Evolutionary conservation across 2,113 vertebrate genomes (phyloP).

Genomic region (Gopherus flavomarginatus): DNA sequence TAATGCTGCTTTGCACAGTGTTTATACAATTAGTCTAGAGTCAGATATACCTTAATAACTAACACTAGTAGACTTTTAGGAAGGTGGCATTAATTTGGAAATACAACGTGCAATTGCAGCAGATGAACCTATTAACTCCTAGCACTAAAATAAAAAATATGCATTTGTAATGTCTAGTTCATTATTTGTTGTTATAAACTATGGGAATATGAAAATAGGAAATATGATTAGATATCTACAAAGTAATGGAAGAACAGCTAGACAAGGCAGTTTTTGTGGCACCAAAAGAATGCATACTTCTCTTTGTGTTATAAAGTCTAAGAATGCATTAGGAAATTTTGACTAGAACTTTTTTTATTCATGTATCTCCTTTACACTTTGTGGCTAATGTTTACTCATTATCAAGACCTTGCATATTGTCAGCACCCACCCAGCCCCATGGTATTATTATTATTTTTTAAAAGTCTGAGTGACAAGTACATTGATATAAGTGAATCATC

Average conservation of each 20-base stretch:
- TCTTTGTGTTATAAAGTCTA: background rate
- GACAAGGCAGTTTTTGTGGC: background rate
- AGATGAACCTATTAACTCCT: background rate
- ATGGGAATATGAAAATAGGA: background rate
- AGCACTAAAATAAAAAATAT: background rate
- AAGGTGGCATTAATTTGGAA: background rate
- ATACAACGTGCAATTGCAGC: background rate
- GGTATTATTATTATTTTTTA: slow-evolving; percentile 67
- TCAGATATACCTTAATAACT: background rate
- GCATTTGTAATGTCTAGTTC: slow-evolving; percentile 11
- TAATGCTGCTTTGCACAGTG: background rate
- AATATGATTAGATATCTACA: slow-evolving; percentile 29
- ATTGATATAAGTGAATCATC: slow-evolving; percentile 86
- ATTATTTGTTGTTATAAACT: background rate
- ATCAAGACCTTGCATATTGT: slow-evolving; percentile 82
- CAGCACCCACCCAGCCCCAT: slow-evolving; percentile 76
- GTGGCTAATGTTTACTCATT: slow-evolving; percentile 80
- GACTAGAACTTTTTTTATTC: slow-evolving; percentile 31
- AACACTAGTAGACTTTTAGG: background rate
- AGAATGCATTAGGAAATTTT: slow-evolving; percentile 8
- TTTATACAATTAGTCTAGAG: background rate
- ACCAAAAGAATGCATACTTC: background rate
- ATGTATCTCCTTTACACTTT: slow-evolving; percentile 69
- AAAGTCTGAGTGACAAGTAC: slow-evolving; percentile 82
- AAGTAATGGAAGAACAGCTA: slow-evolving; percentile 36